Evolutionary conservation across 2,888 invertebrate species (phyloP).

Genomic region (Drosophila antonietae): DNA sequence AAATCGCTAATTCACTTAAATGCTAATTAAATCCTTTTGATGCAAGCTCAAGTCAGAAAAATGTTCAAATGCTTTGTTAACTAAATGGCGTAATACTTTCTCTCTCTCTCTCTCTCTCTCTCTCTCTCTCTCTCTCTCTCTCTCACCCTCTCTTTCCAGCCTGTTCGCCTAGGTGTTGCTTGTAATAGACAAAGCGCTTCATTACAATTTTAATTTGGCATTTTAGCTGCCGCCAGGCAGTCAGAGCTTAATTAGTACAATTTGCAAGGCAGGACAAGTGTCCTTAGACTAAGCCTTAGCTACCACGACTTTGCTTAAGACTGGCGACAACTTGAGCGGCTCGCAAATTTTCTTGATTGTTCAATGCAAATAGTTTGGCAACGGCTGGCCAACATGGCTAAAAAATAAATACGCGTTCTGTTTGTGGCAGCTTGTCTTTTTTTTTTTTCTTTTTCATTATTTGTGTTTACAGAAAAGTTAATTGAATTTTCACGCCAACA

Average conservation of each 20-base stretch:
- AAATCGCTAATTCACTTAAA: conserved; percentile 13
- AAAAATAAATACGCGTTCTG: conserved; percentile 11
- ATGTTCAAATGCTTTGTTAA: conserved; percentile 22
- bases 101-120: not conserved
- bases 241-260: conserved; percentile 74
- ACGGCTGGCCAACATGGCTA: conserved; percentile 1
- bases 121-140: not conserved
- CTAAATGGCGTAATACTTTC: conserved; percentile 22
- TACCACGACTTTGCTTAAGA: conserved; percentile 2
- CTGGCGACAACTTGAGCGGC: conserved; percentile 40
- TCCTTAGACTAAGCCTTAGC: conserved; percentile 44
- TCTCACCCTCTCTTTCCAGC: too few species aligned
- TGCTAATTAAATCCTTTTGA: conserved; percentile 1
- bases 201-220: conserved; percentile 76
- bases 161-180: conserved; percentile 8
- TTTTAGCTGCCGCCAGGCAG: conserved; percentile 49
- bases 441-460: conserved; percentile 1
- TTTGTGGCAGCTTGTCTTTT: conserved; percentile 12
- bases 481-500: conserved; percentile 72
- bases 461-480: conserved; percentile 61
- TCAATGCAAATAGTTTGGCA: conserved; percentile 53
- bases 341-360: conserved; percentile 44
- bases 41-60: not conserved
- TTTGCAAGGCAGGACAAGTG: conserved; percentile 67
- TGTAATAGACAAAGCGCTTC: conserved; percentile 48